phyloP scores from a whole-genome alignment of 2,797 vertebrate genomes.

The Amazona ochrocephala region DNA sequence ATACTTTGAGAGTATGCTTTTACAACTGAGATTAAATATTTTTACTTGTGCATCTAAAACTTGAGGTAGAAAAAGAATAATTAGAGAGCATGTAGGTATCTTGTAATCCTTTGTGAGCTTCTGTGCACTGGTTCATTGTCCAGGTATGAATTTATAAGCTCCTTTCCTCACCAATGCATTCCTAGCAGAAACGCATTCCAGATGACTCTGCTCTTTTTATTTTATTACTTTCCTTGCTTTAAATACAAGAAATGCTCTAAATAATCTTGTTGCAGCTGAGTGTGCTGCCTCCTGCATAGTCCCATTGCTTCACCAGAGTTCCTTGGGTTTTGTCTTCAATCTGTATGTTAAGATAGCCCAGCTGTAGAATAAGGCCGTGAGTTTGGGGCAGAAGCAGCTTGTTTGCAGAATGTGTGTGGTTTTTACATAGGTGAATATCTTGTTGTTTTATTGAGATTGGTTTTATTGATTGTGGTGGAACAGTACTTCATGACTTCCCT shows the following conservation, averaged over 20 bases:
- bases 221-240: neutral
- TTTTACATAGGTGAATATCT: neutral
- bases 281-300: neutral
- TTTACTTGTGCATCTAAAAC: neutral
- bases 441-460: rapidly evolving
- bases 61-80: neutral
- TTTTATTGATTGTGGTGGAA: neutral
- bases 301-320: neutral
- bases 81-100: neutral
- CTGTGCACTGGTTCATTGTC: neutral
- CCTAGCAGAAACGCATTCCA: neutral
- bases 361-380: neutral
- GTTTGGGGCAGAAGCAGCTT: neutral
- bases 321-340: neutral
- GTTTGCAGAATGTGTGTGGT: neutral
- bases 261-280: neutral
- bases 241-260: neutral
- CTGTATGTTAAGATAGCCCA: neutral
- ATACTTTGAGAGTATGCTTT: neutral
- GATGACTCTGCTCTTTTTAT: neutral
- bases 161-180: neutral
- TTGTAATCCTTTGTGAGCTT: neutral
- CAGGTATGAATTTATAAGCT: neutral
- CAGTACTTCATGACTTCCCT: neutral
- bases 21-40: neutral